Conservation (phyloP, 2,797 vertebrate genomes). For the Choloepus didactylus region DNA sequence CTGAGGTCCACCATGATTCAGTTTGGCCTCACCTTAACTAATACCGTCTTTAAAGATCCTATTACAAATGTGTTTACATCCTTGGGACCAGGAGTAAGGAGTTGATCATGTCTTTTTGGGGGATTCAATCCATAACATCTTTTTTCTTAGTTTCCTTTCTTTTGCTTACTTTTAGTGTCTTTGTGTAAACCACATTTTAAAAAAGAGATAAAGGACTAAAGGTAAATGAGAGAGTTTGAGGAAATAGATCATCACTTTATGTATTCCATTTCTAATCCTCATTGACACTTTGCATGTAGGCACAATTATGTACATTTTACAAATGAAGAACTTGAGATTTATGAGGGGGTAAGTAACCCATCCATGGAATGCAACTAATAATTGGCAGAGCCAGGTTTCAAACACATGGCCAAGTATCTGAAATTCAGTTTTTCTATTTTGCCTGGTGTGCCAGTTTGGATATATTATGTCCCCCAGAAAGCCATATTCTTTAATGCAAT, state of each 20-base stretch:
- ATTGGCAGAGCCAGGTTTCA: slow-evolving; percentile 7
- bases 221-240: neutral
- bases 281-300: neutral
- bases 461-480: too few relatives aligned
- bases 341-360: neutral
- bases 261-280: neutral
- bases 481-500: too few relatives aligned
- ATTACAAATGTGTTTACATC: too few relatives aligned
- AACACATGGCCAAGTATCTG: neutral
- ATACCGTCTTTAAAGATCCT: too few relatives aligned
- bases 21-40: too few relatives aligned
- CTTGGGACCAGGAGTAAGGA: too few relatives aligned
- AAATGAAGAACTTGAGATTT: slow-evolving; percentile 12
- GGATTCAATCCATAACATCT: too few relatives aligned
- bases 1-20: too few relatives aligned
- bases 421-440: neutral
- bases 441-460: too few relatives aligned
- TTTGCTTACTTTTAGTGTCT: slow-evolving; percentile 28
- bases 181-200: neutral
- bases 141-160: neutral
- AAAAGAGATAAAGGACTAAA: neutral
- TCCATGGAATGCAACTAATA: neutral
- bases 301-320: neutral
- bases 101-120: too few relatives aligned
- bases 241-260: neutral